Evolutionary conservation across 2,888 invertebrate species (phyloP).

Genomic region (Cantharis rustica): DNA sequence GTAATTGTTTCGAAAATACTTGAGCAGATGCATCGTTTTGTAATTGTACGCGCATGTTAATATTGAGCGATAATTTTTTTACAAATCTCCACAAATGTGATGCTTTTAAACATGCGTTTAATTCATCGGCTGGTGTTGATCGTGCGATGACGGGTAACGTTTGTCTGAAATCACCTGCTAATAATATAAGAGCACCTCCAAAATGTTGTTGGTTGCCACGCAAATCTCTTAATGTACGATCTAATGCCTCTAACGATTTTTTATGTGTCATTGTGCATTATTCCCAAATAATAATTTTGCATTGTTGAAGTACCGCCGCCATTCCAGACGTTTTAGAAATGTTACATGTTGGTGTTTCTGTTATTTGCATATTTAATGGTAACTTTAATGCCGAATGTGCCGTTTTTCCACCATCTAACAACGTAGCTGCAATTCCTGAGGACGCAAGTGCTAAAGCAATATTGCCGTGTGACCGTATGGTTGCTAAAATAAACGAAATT

Average conservation of each 20-base stretch:
- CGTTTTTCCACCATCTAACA: constrained; percentile 49
- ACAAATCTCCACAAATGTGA: too few species aligned
- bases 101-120: too few species aligned
- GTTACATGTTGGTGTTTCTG: constrained; percentile 46
- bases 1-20: too few species aligned
- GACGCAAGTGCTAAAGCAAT: constrained; percentile 46
- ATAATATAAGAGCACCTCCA: too few species aligned
- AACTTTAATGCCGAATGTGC: constrained; percentile 44
- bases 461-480: constrained; percentile 38
- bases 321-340: constrained; percentile 38
- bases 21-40: too few species aligned
- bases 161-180: too few species aligned
- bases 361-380: constrained; percentile 42
- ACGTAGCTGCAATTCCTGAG: constrained; percentile 51
- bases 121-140: too few species aligned
- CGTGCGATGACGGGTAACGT: too few species aligned
- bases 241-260: constrained; percentile 2
- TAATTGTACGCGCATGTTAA: too few species aligned
- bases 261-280: constrained; percentile 53
- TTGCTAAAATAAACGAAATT: constrained; percentile 44
- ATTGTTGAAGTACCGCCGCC: constrained; percentile 41
- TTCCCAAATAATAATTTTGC: constrained; percentile 51
- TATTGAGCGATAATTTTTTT: too few species aligned
- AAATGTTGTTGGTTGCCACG: too few species aligned
- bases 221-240: too few species aligned